phyloP scores from a whole-genome alignment of 2,113 vertebrate species.

The Corydoras maculifer region DNA sequence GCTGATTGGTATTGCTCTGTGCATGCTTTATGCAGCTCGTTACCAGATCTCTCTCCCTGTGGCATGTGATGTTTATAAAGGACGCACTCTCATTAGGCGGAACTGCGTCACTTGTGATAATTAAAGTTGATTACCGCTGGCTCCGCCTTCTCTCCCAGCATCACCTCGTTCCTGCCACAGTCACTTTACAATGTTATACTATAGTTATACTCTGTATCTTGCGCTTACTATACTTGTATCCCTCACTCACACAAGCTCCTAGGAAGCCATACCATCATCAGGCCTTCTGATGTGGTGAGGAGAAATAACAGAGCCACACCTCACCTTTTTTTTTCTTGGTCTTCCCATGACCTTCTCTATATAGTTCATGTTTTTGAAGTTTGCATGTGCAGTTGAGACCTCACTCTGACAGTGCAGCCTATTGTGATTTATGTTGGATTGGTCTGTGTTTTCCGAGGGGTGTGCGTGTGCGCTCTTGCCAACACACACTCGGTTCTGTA shows the following conservation, averaged over 20 bases:
- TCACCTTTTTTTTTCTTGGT: slow-evolving; percentile 16
- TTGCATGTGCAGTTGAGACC: slow-evolving; percentile 63
- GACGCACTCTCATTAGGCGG: too few relatives aligned
- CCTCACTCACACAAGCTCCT: slow-evolving; percentile 11
- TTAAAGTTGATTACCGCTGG: too few relatives aligned
- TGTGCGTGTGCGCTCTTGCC: slow-evolving; percentile 20
- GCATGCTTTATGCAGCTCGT: slow-evolving; percentile 48
- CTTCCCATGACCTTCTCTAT: not conserved
- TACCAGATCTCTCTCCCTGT: too few relatives aligned
- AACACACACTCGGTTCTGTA: slow-evolving; percentile 51
- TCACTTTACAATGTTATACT: slow-evolving; percentile 53
- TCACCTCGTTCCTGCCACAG: too few relatives aligned
- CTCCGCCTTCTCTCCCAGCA: slow-evolving; percentile 24
- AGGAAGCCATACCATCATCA: not conserved
- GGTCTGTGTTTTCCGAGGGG: slow-evolving; percentile 36
- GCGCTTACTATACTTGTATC: slow-evolving; percentile 33
- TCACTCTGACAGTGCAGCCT: slow-evolving; percentile 58
- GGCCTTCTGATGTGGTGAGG: slow-evolving; percentile 52
- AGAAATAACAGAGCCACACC: slow-evolving; percentile 35
- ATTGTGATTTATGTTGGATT: slow-evolving; percentile 68
- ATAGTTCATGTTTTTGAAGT: not conserved
- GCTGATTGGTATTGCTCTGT: too few relatives aligned
- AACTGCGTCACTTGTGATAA: too few relatives aligned
- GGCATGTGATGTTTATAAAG: too few relatives aligned
- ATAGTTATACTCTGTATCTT: slow-evolving; percentile 38